Evolutionary conservation across 2,888 invertebrate species (phyloP), one percentile per base, ranked within the genome.

Genomic region (Platycheirus albimanus): DNA sequence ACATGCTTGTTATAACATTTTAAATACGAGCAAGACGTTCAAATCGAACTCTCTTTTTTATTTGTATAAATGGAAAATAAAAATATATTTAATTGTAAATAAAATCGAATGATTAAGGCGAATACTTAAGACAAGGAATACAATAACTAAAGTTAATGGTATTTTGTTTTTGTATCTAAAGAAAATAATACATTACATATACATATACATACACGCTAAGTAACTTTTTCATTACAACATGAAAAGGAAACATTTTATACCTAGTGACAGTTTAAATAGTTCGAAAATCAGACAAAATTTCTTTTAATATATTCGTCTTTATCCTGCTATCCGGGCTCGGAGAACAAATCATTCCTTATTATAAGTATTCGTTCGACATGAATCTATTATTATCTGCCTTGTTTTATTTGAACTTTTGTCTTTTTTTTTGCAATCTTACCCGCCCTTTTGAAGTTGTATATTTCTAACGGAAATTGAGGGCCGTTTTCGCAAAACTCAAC

Each of bases 211-310:
- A 64, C 47, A 58, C 28, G 20, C 61, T 54, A 67, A 67, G 33
- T 71, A 47, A 83, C 78, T 83, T 83, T 43, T 78, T 83, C 81
- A 77, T 81, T 81, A 81, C 41, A 81, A 76, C 81, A 81, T 81
- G 77, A 81, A 81, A 77, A 81, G 52, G 71, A 81, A 45, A 67
- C 56, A 64, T 75, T 69, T 36, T 56, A 70, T 64, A 54, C 66
- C 66, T 76, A 77, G 71, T 66, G 41, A 63, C 19, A 66, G 30
- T 33, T 33, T 4, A 4, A 33, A 33, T 33, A 33, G 7, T 33
- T 6, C 1, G 8, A 33, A 33, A 33, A 33, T 33, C 5, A 33
- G 24, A 6, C 24, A 24, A 24, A 24, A 24, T 24, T 24, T 24
- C 3, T 24, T 24, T 24, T 4, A 24, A 24, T 4, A 6, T 6